Conservation (phyloP, 2,797 vertebrate species). For the Notolepis coatsorum region DNA sequence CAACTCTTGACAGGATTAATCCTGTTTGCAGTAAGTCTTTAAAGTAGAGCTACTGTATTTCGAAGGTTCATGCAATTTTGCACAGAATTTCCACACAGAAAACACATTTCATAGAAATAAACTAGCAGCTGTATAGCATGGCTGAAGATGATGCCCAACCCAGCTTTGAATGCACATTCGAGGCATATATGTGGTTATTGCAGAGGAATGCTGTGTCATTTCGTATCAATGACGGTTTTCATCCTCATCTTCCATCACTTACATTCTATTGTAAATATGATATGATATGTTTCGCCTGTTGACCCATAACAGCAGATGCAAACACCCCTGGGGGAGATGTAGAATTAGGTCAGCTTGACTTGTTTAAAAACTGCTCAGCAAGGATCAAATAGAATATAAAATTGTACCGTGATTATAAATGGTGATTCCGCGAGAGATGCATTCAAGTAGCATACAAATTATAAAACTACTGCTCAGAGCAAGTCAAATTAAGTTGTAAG, state of each 20-base stretch:
- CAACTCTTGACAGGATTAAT: constrained; percentile 51
- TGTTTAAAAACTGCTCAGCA: constrained; percentile 62
- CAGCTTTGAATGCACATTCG: constrained; percentile 11
- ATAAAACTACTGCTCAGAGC: background rate
- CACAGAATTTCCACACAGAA: constrained; percentile 43
- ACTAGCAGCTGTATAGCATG: background rate
- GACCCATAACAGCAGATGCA: constrained; percentile 54
- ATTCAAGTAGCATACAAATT: constrained; percentile 6
- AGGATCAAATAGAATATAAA: constrained; percentile 44
- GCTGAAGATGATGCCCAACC: background rate
- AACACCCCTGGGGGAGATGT: constrained; percentile 42
- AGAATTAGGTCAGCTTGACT: constrained; percentile 59
- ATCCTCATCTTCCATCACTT: background rate
- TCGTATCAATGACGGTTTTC: background rate
- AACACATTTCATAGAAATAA: constrained; percentile 40
- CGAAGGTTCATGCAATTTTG: constrained; percentile 58
- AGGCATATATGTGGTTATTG: constrained; percentile 1
- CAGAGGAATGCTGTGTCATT: background rate
- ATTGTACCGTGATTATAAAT: constrained; percentile 26
- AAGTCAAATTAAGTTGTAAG: background rate
- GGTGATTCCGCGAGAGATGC: constrained; percentile 27
- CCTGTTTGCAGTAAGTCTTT: constrained; percentile 63
- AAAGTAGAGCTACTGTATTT: constrained; percentile 55
- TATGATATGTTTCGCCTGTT: background rate
- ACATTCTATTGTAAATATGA: background rate